Conservation (phyloP, 2,797 vertebrate genomes). For the Poeciliopsis paucimaculata region DNA sequence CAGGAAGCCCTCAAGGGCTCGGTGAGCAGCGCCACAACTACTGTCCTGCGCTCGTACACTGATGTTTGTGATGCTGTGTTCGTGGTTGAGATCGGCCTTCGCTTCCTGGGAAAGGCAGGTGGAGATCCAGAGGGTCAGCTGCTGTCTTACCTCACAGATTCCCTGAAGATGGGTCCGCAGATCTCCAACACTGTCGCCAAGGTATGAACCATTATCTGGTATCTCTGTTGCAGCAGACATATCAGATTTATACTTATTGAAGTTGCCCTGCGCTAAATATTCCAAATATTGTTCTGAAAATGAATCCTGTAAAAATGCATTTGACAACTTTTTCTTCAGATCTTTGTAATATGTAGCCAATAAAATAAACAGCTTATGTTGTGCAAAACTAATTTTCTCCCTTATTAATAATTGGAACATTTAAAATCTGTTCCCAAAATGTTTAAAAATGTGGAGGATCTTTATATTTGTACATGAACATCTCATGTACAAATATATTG, state of each 20-base stretch:
- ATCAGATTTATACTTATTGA: not conserved
- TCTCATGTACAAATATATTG: too few relatives aligned
- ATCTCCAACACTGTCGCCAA: conserved; percentile 74
- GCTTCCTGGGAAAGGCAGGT: conserved; percentile 77
- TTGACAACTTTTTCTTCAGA: not conserved
- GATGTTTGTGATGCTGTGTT: conserved; percentile 75
- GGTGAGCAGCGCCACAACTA: conserved; percentile 53
- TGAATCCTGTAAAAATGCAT: not conserved
- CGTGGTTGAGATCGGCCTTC: conserved; percentile 73
- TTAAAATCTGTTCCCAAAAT: too few relatives aligned
- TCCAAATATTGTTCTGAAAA: not conserved
- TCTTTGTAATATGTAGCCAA: not conserved
- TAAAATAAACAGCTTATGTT: not conserved
- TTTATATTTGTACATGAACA: not conserved
- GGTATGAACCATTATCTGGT: conserved; percentile 50
- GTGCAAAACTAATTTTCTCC: not conserved
- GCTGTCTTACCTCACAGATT: conserved; percentile 66
- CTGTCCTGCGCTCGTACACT: conserved; percentile 71
- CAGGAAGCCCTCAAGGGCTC: conserved; percentile 76
- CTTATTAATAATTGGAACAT: not conserved
- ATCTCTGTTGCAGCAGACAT: not conserved
- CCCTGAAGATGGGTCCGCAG: conserved; percentile 71
- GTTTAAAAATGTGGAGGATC: not conserved
- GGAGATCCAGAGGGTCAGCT: conserved; percentile 56
- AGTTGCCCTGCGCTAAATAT: not conserved